Conservation (phyloP, 2,888 invertebrate genomes). For the Sabatieria punctata region DNA sequence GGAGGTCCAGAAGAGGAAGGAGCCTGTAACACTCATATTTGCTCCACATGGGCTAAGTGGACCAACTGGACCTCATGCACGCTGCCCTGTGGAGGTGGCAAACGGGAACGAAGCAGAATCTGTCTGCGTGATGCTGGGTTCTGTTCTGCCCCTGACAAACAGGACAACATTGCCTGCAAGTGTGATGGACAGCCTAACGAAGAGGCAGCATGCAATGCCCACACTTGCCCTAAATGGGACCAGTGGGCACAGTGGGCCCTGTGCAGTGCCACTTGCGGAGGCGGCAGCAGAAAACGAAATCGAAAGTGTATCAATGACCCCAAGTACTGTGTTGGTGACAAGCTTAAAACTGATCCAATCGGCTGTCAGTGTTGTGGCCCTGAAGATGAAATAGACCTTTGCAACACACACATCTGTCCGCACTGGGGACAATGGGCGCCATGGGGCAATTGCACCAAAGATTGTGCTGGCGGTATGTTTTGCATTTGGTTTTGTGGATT, state of each 20-base stretch:
- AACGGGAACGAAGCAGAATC: background rate
- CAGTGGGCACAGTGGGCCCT: background rate
- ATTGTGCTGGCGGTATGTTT: too few relatives aligned
- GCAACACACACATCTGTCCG: too few relatives aligned
- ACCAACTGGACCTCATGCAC: background rate
- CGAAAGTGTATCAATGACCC: background rate
- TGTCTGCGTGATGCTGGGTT: background rate
- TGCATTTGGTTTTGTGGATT: too few relatives aligned
- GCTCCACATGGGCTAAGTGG: background rate
- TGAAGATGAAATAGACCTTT: background rate
- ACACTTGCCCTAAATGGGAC: background rate
- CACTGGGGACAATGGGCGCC: too few relatives aligned
- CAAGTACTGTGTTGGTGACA: background rate
- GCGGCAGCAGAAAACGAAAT: constrained; percentile 6
- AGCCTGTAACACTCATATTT: background rate
- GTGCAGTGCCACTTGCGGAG: constrained; percentile 9
- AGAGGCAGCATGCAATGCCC: background rate
- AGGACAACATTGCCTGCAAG: background rate
- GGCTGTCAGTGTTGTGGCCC: background rate
- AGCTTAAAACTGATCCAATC: background rate
- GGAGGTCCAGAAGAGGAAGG: background rate
- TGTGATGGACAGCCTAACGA: background rate
- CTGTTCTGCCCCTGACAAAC: background rate
- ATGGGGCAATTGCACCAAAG: too few relatives aligned
- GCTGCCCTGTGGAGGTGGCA: background rate